Evolutionary conservation across 2,113 vertebrate genomes (phyloP), one percentile per base, ranked within the genome.

Genomic region (Choloepus hoffmanni): DNA sequence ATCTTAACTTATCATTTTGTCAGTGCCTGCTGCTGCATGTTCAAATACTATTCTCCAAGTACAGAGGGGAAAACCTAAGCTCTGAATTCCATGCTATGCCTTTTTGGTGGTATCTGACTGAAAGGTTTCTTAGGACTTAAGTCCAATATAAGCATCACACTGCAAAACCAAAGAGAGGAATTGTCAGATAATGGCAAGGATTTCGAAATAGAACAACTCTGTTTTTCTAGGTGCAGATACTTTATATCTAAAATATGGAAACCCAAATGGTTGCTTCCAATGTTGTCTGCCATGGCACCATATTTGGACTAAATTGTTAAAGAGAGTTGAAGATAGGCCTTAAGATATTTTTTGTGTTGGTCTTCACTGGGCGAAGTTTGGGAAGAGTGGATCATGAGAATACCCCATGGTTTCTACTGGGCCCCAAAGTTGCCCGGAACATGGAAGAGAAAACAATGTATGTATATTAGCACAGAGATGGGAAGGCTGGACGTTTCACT

Each of bases 1-100:
- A 77, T 55, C 85, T 85, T 43, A 87, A 70, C 4, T 7, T 53
- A 72, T 0, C 7, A 18, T 60, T 74, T 87, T 87, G 33, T 65
- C 74, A 67, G 0, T 60, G 7, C 3, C 72, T 72, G 77, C 24
- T 88, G 28, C 15, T 70, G 3, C 45, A 14, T n/a, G 36, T 55
- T 90, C 65, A 90, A 95, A 90, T 83, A 90, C 62, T 67, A 82
- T 88, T 77, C 62, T 43, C 50, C 45, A 89, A 74, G 70, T 63
- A 73, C 19, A 74, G 18, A 67, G n/a, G 70, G 88, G 12, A 91
- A 89, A 74, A 74, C 10, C 24, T 62, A 92, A 85, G 40, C 18
- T 55, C 43, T 30, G n/a, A 72, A 70, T 85, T 95, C 19, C 26
- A 55, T 55, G 87, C 45, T 55, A 72, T 15, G 76, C n/a, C 7